phyloP scores from a whole-genome alignment of 2,888 invertebrate genomes.

The Orchesella flavescens region DNA sequence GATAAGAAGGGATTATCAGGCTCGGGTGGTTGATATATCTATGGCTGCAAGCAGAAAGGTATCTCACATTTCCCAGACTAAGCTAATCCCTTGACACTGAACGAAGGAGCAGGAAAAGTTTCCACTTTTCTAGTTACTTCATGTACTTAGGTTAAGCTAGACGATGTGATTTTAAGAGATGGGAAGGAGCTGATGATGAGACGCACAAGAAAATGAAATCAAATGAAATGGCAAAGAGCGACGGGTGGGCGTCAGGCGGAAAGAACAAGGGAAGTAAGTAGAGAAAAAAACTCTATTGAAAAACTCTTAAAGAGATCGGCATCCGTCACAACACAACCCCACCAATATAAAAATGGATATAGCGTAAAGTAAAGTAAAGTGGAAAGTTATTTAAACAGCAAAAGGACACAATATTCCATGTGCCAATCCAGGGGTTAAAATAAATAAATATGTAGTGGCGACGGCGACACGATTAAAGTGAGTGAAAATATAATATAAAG shows the following conservation, averaged over 20 bases:
- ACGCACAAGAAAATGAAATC: constrained; percentile 55
- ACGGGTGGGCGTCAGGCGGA: constrained; percentile 65
- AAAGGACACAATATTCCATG: constrained; percentile 46
- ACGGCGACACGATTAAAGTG: background rate
- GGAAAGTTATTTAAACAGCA: constrained; percentile 40
- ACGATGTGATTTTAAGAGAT: constrained; percentile 34
- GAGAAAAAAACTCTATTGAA: constrained; percentile 37
- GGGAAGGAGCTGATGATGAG: constrained; percentile 29
- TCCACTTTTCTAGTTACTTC: constrained; percentile 30
- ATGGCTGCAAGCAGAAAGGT: constrained; percentile 19
- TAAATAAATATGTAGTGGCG: constrained; percentile 47
- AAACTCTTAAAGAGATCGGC: constrained; percentile 52
- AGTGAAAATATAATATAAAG: background rate
- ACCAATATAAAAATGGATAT: background rate
- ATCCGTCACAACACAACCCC: constrained; percentile 42
- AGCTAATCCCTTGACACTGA: constrained; percentile 16
- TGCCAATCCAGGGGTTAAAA: constrained; percentile 41
- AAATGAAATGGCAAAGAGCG: constrained; percentile 60
- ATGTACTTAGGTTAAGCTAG: background rate
- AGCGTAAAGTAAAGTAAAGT: too few species aligned
- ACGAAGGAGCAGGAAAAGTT: constrained; percentile 29
- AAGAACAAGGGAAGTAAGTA: constrained; percentile 55
- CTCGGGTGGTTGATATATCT: constrained; percentile 20
- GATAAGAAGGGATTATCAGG: constrained; percentile 57
- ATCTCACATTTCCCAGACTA: background rate